Evolutionary conservation across 1,140 invertebrate species (phyloP), one percentile per base, ranked within the genome.

Genomic region (Ylistrum balloti): DNA sequence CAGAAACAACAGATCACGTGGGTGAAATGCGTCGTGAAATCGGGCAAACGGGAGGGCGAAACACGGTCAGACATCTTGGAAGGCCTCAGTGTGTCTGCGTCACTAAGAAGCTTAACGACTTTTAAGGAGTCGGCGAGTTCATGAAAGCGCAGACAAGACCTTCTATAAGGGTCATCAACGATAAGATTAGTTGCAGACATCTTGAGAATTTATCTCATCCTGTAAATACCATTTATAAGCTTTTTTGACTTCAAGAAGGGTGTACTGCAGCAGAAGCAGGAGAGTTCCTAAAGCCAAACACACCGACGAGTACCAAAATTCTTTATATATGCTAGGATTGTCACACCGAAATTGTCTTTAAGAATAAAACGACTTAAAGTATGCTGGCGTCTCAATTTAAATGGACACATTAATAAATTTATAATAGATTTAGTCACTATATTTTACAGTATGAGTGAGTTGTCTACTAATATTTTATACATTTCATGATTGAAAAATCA

Each of bases 1-100:
- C 56, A 74, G 56, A 74, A 74, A 74, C 56, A 74, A 74, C 56
- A 74, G 56, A 28, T 74, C 56, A 74, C 56, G 56, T 74, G 22
- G 56, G n/a, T 74, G 56, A 13, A 45, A 45, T 13, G 41, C 20
- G 20, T 45, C 20, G 41, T 45, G 41, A 28, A 74, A 74, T 74
- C 56, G 28, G 56, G 56, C 56, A n/a, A 28, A 11, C n/a, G 56
- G 13, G 22, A n/a, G 22, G 28, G 13, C 1, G 56, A 28, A 74
- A 74, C 56, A 74, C 22, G 5, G n/a, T 45, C 41, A 74, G 56
- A 74, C 56, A 74, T 74, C 56, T 74, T 74, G 22, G 56, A 28
- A 74, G n/a, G 1, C 56, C n/a, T 74, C 56, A 17, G 56, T n/a
- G 5, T n/a, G 56, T 74, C 56, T 9, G 56, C 56, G 22, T 74